phyloP scores from a whole-genome alignment of 1,140 invertebrate genomes.

The Habropoda laboriosa region DNA sequence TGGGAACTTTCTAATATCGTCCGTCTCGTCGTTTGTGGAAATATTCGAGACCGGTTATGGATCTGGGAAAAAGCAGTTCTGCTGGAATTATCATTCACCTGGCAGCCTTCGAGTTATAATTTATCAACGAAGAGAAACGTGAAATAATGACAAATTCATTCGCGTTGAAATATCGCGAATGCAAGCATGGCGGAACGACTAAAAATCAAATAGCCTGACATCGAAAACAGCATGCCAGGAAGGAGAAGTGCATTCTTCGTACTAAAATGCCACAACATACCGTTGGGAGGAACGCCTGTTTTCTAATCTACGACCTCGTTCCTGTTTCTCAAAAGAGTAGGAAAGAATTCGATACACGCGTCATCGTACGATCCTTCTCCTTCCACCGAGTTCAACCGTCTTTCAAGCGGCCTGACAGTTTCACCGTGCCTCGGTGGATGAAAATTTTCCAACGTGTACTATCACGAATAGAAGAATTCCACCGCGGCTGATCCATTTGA shows the following conservation, averaged over 20 bases:
- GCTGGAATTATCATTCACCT: too few relatives aligned
- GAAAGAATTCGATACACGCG: constrained; percentile 23
- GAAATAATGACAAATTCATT: too few relatives aligned
- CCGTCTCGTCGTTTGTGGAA: background rate
- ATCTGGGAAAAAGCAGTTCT: background rate
- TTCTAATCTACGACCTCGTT: background rate
- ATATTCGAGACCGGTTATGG: background rate
- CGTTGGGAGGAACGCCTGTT: too few relatives aligned
- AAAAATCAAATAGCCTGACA: background rate
- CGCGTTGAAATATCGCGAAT: too few relatives aligned
- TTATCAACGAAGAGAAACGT: too few relatives aligned
- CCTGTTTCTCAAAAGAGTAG: background rate
- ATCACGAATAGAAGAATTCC: too few relatives aligned
- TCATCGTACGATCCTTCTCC: background rate
- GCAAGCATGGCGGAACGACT: too few relatives aligned
- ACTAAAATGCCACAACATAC: background rate
- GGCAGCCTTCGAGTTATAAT: too few relatives aligned
- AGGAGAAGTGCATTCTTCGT: background rate
- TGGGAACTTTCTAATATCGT: background rate
- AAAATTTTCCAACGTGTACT: background rate
- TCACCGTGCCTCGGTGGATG: background rate
- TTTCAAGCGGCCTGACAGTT: background rate
- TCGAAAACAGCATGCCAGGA: background rate
- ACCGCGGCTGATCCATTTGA: background rate
- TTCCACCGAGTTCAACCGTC: too few relatives aligned